phyloP scores from a whole-genome alignment of 2,888 invertebrate species.

The Parasteatoda lunata region DNA sequence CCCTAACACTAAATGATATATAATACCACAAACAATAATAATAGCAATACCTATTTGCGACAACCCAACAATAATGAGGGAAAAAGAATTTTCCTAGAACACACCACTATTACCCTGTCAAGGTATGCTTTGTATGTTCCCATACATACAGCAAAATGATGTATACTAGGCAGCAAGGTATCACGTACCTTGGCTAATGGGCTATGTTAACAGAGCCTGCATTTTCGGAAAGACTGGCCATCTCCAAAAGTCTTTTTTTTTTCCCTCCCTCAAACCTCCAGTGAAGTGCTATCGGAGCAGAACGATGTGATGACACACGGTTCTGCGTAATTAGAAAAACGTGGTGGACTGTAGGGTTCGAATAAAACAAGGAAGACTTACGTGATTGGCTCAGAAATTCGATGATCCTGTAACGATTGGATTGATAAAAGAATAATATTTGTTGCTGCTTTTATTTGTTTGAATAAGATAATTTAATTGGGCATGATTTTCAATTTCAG shows the following conservation, averaged over 20 bases:
- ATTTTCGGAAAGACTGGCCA: neutral
- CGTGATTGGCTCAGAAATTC: slow-evolving; percentile 56
- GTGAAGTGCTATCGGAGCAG: slow-evolving; percentile 3
- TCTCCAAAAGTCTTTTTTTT: slow-evolving; percentile 5
- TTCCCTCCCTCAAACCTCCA: neutral
- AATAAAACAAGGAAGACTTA: slow-evolving; percentile 43
- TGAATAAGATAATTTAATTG: no score
- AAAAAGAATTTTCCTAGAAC: neutral
- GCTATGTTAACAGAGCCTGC: slow-evolving; percentile 39
- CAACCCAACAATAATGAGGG: no score
- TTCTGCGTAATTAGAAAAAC: slow-evolving; percentile 52
- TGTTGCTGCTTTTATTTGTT: no score
- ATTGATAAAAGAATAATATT: no score
- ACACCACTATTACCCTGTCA: neutral
- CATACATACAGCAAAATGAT: slow-evolving; percentile 28
- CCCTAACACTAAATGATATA: no score
- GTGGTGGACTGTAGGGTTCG: slow-evolving; percentile 23
- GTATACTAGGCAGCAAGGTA: slow-evolving; percentile 8
- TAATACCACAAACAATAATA: no score
- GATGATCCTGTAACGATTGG: slow-evolving; percentile 19
- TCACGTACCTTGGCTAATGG: slow-evolving; percentile 49
- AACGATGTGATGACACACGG: slow-evolving; percentile 54
- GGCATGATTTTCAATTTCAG: no score
- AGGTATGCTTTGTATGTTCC: neutral
- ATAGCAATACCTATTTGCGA: no score